These are phyloP conservation scores for Zenarchopterus dispar DNA, from an alignment of 2,797 vertebrate species.

Conservation along the genomic window DNA sequence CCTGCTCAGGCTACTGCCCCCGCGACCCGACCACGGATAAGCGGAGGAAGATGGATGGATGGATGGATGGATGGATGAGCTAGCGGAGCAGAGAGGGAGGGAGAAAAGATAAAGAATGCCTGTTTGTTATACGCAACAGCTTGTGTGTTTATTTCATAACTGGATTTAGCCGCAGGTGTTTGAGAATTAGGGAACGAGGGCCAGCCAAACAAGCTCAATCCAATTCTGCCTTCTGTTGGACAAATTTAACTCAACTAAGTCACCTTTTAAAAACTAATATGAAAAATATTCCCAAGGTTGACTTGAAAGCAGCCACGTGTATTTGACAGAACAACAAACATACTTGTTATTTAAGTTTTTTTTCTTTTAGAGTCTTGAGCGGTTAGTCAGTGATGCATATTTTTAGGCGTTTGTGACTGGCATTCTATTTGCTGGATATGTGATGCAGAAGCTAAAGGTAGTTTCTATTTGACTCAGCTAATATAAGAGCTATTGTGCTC, in stretches of 20 bases:
- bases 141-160: conserved; percentile 56
- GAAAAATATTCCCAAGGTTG: conserved; percentile 14
- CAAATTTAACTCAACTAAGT: conserved; percentile 43
- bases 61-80: no score
- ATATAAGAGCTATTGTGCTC: conserved; percentile 55
- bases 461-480: conserved; percentile 41
- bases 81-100: neutral
- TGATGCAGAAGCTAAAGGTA: conserved; percentile 39
- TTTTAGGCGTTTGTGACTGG: conserved; percentile 12
- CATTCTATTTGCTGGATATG: conserved; percentile 21
- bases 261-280: conserved; percentile 30
- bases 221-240: conserved; percentile 43
- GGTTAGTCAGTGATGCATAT: conserved; percentile 5
- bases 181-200: conserved; percentile 40
- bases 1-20: no score
- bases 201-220: conserved; percentile 35
- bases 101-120: neutral
- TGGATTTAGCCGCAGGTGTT: conserved; percentile 63
- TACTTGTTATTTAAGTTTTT: conserved; percentile 12
- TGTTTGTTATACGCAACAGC: conserved; percentile 19
- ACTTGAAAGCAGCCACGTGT: conserved; percentile 8
- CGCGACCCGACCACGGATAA: no score
- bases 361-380: conserved; percentile 1
- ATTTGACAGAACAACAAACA: conserved; percentile 10
- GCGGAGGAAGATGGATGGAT: no score